phyloP scores from a whole-genome alignment of 2,797 vertebrate genomes.

The Pristis pectinata region DNA sequence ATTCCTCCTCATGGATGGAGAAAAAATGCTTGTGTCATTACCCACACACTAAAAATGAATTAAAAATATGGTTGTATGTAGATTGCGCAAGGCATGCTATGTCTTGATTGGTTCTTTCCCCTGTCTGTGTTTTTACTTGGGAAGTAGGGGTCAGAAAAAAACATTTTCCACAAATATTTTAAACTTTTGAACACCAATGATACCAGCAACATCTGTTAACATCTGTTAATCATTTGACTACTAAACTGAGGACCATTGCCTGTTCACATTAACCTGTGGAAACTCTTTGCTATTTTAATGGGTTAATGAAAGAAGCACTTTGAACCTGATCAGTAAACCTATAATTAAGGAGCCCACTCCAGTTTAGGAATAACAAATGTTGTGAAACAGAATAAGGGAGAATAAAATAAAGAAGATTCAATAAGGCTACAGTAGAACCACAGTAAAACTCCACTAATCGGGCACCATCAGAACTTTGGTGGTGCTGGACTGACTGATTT shows the following conservation, averaged over 20 bases:
- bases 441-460: too few relatives aligned
- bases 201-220: neutral
- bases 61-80: neutral
- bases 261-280: neutral
- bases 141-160: neutral
- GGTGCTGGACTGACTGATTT: too few relatives aligned
- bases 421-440: neutral
- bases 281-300: neutral
- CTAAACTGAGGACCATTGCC: neutral
- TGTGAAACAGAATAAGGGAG: neutral
- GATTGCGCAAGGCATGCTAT: neutral
- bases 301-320: neutral
- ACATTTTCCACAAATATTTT: neutral
- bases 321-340: neutral
- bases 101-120: neutral
- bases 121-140: neutral
- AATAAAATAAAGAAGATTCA: neutral
- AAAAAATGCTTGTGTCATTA: too few relatives aligned
- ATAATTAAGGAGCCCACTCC: neutral
- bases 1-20: too few relatives aligned
- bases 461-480: too few relatives aligned
- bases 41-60: too few relatives aligned
- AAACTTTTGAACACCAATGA: neutral
- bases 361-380: neutral
- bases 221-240: neutral